phyloP scores from a whole-genome alignment of 2,113 vertebrate genomes.

The Syngnathus scovelli region DNA sequence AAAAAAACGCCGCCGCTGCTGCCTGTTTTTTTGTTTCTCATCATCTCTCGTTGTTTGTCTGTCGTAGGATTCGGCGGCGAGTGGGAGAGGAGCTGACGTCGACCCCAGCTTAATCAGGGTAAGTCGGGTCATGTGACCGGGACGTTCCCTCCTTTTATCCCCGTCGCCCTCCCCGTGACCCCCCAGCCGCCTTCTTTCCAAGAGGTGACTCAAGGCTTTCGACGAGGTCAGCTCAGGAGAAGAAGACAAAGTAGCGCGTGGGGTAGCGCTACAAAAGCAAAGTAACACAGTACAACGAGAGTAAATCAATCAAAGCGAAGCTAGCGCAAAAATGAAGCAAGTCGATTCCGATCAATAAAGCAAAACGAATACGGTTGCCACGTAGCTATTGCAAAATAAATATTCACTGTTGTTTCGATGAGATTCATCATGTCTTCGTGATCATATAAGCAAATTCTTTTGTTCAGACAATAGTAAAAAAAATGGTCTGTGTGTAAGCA shows the following conservation, averaged over 20 bases:
- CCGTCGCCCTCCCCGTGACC: constrained; percentile 24
- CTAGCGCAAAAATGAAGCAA: background rate
- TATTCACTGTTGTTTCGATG: too few relatives aligned
- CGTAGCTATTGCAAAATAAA: too few relatives aligned
- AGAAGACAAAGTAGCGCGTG: background rate
- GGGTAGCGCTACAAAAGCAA: too few relatives aligned
- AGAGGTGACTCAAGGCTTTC: constrained; percentile 60
- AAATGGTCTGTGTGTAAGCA: too few relatives aligned
- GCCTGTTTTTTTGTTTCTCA: constrained; percentile 13
- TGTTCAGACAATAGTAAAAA: too few relatives aligned
- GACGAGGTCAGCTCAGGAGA: constrained; percentile 6
- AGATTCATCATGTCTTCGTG: too few relatives aligned
- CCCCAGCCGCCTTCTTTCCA: constrained; percentile 13
- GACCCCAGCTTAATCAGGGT: constrained; percentile 48
- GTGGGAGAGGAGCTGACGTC: constrained; percentile 40
- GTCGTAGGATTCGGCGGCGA: constrained; percentile 41
- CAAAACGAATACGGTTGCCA: background rate
- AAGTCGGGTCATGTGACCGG: constrained; percentile 49
- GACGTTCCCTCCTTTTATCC: constrained; percentile 26
- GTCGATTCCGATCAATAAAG: background rate
- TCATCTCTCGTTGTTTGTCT: constrained; percentile 23
- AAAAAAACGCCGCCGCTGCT: background rate
- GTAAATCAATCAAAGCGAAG: too few relatives aligned
- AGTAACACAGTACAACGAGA: too few relatives aligned
- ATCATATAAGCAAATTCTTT: too few relatives aligned